Base-by-base conservation (phyloP, 2,797 vertebrate species). In the Centroberyx gerrardi region DNA sequence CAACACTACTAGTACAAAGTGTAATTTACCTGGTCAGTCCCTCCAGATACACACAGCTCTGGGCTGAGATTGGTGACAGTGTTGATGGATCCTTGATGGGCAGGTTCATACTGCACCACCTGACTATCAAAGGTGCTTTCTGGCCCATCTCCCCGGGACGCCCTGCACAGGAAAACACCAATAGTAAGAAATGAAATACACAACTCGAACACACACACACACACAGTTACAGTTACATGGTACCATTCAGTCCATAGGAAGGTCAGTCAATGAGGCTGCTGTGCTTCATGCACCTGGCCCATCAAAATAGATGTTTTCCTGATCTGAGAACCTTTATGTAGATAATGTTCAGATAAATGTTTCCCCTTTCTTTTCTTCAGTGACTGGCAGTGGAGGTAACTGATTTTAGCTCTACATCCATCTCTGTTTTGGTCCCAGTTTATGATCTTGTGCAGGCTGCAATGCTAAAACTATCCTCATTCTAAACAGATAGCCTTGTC, bases 1-100 rank as follows among this genome's bases (percentile, higher is more conserved):
- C 40, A 42, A 42, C 6, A 59, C 13, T n/a, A 3, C 0, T 9
- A 28, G 28, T 17, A 27, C 10, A 48, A 15, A 12, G 33, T 40
- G 15, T 15, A 0, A 13, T 70, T 48, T 82, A 94, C 93, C 92
- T 97, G 96, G 84, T 98, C 97, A 88, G 85, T 95, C n/a, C 98
- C 97, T 62, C 97, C 97, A 0, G 97, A 98, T 76, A 97, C 94
- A 42, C 97, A 98, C 27, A 97, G 92, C 8, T 97, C 96, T 44
- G 96, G 93, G 44, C 85, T 93, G 84, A 99, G 94, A 61, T 92
- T 94, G 64, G 96, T 95, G 79, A 99, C 95, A 0, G 93, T 95
- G 73, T 96, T 96, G 81, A 97, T 92, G 0, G 96, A 90, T 0
- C 94, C 96, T 0, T 80, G 70, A 70, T 99, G 98, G 18, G 91